Evolutionary conservation across 1,140 invertebrate species (phyloP).

Genomic region (Aphelenchoides fujianensis): DNA sequence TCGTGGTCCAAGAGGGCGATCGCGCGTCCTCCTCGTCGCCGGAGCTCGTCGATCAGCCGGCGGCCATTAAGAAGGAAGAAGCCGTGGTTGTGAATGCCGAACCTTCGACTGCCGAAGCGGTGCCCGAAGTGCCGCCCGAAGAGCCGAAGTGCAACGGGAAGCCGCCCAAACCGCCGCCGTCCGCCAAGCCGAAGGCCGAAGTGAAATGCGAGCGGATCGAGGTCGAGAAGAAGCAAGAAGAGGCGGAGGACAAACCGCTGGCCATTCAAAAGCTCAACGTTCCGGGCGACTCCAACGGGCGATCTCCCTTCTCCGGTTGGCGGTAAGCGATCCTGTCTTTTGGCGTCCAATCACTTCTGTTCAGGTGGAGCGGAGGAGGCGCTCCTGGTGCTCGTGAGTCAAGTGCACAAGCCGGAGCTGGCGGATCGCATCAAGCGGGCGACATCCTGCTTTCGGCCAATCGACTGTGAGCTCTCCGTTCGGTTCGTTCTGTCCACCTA

Average conservation of each 20-base stretch:
- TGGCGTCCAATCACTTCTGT: too few relatives aligned
- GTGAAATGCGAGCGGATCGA: too few relatives aligned
- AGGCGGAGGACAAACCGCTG: neutral
- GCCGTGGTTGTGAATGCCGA: too few relatives aligned
- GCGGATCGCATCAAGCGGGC: neutral
- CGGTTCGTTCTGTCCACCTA: neutral
- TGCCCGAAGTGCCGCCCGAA: neutral
- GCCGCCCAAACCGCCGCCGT: neutral
- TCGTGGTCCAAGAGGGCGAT: neutral
- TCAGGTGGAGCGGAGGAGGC: neutral
- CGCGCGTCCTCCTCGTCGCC: neutral
- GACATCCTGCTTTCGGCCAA: conserved; percentile 10
- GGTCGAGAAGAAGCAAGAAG: neutral
- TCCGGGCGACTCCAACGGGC: neutral
- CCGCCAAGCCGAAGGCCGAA: neutral
- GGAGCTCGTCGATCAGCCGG: too few relatives aligned
- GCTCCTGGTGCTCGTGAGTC: neutral
- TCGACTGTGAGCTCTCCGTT: neutral
- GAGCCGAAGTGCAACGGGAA: neutral
- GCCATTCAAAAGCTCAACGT: neutral
- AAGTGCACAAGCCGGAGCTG: neutral
- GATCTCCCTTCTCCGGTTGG: neutral
- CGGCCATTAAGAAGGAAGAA: too few relatives aligned
- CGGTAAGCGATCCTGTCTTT: too few relatives aligned
- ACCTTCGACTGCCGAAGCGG: too few relatives aligned